These are phyloP conservation scores for Fundulus diaphanus DNA, from an alignment of 2,797 vertebrate species.

Conservation along the genomic window DNA sequence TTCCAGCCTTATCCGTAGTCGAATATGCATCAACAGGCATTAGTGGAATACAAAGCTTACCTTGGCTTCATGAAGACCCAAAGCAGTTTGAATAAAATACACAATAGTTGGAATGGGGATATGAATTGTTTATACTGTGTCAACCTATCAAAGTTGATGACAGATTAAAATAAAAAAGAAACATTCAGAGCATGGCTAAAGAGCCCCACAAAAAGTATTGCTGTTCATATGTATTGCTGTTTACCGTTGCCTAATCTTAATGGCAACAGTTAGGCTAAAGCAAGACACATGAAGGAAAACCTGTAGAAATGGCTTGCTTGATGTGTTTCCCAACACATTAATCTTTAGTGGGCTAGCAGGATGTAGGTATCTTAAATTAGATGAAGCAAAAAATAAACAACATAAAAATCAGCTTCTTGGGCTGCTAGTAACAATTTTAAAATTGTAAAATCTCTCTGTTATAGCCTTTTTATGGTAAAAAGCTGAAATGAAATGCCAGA, in stretches of 20 bases:
- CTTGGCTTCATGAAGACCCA: not conserved
- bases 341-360: not conserved
- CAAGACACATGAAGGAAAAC: not conserved
- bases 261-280: not conserved
- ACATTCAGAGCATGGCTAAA: too few species aligned
- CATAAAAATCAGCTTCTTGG: not conserved
- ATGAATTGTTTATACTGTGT: not conserved
- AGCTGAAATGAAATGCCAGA: not conserved
- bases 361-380: not conserved
- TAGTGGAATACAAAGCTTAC: not conserved
- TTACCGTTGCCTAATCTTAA: not conserved
- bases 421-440: not conserved
- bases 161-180: not conserved
- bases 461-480: not conserved
- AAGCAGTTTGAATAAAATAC: not conserved
- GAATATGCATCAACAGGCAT: constrained; percentile 1
- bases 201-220: too few species aligned
- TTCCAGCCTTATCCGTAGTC: not conserved
- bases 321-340: not conserved
- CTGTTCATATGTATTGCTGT: not conserved
- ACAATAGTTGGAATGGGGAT: not conserved
- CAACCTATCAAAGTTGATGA: not conserved
- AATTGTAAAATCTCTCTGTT: not conserved
- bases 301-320: not conserved
- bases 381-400: not conserved